phyloP scores from a whole-genome alignment of 1,140 invertebrate genomes.

The Caenorhabditis brenneri region DNA sequence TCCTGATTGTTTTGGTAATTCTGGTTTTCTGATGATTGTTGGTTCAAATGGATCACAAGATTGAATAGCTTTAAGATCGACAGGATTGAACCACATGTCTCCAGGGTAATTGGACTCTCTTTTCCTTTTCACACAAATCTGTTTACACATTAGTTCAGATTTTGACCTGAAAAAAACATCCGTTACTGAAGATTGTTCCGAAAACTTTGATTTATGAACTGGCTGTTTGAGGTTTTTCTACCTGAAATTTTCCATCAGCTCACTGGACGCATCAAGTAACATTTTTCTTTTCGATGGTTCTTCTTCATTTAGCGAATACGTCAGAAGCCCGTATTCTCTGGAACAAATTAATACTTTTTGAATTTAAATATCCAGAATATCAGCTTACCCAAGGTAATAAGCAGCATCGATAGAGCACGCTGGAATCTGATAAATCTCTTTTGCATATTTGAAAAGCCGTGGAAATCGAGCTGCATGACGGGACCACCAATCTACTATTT shows the following conservation, averaged over 20 bases:
- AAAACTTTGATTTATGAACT: background rate
- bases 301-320: background rate
- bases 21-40: background rate
- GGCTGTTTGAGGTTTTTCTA: background rate
- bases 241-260: background rate
- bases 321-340: background rate
- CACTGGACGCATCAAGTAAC: background rate
- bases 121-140: constrained; percentile 9
- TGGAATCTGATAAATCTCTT: background rate
- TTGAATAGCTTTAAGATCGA: background rate
- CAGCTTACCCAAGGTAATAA: background rate
- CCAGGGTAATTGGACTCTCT: background rate
- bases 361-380: background rate
- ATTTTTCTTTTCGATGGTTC: background rate
- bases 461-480: background rate
- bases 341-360: background rate
- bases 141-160: background rate
- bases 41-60: background rate
- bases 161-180: background rate
- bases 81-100: background rate
- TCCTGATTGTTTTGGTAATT: too few species aligned
- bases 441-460: background rate
- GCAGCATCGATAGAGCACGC: background rate
- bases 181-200: too few species aligned
- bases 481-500: background rate